A percentile compares a stretch with the other conserved stretches of the same genome.
Conservation (phyloP, 2,888 invertebrate genomes). For the Hemithea aestivaria region DNA sequence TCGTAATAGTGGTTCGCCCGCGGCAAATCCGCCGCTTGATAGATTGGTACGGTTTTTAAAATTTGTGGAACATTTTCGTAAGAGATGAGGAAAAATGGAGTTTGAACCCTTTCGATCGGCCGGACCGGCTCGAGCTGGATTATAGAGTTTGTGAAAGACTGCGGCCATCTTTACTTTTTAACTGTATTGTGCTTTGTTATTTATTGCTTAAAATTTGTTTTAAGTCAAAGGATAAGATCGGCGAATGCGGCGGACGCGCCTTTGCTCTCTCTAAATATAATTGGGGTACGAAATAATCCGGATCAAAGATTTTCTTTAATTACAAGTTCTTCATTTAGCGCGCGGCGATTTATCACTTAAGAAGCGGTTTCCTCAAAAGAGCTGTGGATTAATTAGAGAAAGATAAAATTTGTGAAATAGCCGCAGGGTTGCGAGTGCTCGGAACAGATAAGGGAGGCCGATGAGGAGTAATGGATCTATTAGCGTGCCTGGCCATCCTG, state of each 20-base stretch:
- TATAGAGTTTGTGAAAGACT: constrained; percentile 7
- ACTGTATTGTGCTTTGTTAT: constrained; percentile 19
- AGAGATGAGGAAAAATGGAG: constrained; percentile 5
- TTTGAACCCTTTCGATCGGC: constrained; percentile 6
- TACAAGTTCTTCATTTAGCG: constrained; percentile 60
- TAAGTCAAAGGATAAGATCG: constrained; percentile 28
- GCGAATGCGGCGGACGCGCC: constrained; percentile 25
- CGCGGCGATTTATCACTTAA: constrained; percentile 65
- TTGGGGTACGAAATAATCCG: constrained; percentile 49
- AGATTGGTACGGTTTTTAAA: constrained; percentile 17
- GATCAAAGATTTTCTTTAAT: constrained; percentile 69
- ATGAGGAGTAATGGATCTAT: constrained; percentile 67
- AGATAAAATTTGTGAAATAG: constrained; percentile 72
- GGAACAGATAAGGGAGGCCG: constrained; percentile 59
- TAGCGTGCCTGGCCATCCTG: constrained; percentile 45
- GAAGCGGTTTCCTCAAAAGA: constrained; percentile 62
- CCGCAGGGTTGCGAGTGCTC: constrained; percentile 61
- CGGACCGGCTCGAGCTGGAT: constrained; percentile 1
- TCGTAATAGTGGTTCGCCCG: constrained; percentile 14
- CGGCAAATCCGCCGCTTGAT: constrained; percentile 18
- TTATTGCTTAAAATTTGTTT: constrained; percentile 33
- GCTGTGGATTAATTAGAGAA: constrained; percentile 70
- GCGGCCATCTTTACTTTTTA: constrained; percentile 18
- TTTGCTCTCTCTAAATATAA: constrained; percentile 33
- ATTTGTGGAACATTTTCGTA: constrained; percentile 13